These are phyloP conservation scores for Melanerpes formicivorus DNA, from an alignment of 2,113 vertebrate species.

Conservation along the genomic window DNA sequence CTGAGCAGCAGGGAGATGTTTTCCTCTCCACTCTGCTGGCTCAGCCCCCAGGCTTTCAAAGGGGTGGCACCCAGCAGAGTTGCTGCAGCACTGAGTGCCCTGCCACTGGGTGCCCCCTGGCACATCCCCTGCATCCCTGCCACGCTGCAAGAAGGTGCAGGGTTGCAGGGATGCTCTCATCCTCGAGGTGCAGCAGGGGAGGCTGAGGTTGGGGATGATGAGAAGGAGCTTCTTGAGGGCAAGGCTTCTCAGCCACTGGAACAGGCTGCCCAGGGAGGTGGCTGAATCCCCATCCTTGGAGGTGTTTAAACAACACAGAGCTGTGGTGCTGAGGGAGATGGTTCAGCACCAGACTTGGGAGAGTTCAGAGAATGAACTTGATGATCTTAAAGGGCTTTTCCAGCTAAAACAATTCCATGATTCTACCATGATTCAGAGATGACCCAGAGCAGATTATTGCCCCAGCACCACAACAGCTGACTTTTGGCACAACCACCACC, in stretches of 20 bases:
- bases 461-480: accelerated
- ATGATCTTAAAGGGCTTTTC: too few species aligned
- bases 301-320: too few species aligned
- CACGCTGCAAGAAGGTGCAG: not conserved
- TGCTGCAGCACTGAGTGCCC: not conserved
- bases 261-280: too few species aligned
- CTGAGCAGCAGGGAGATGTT: not conserved
- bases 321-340: too few species aligned
- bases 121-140: not conserved
- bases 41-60: not conserved
- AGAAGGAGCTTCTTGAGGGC: too few species aligned
- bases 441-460: accelerated
- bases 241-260: too few species aligned
- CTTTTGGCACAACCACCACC: not conserved
- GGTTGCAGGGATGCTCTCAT: not conserved
- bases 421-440: not conserved
- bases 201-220: too few species aligned
- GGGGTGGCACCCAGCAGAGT: not conserved
- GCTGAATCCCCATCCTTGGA: too few species aligned
- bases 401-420: too few species aligned
- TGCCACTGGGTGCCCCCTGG: not conserved
- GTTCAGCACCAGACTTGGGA: too few species aligned
- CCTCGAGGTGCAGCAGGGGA: too few species aligned
- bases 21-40: not conserved
- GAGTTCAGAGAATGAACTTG: too few species aligned